These are phyloP conservation scores for Azemiops feae DNA, from an alignment of 2,113 vertebrate genomes.

Conservation along the genomic window DNA sequence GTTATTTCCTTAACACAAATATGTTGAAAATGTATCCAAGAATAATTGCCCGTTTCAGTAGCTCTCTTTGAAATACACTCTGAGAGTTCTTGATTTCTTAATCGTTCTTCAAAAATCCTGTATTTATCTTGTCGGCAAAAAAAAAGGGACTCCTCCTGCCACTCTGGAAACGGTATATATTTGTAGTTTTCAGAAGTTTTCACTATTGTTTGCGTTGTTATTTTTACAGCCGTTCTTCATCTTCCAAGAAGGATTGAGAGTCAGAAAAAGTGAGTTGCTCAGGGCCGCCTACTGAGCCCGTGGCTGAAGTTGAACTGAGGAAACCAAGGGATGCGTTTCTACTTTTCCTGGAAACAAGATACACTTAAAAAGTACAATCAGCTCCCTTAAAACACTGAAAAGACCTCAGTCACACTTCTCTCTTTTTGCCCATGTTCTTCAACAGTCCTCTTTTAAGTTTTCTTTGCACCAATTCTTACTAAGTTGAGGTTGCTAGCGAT, in stretches of 20 bases:
- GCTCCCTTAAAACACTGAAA: conserved; percentile 13
- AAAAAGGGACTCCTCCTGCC: neutral
- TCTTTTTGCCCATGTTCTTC: neutral
- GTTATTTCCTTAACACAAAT: neutral
- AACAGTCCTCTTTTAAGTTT: neutral
- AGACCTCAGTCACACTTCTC: neutral
- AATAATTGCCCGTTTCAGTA: neutral
- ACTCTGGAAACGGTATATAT: neutral
- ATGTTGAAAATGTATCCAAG: neutral
- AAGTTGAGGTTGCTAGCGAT: neutral
- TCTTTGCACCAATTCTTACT: neutral
- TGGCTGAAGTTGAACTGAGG: conserved; percentile 1
- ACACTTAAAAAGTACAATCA: neutral
- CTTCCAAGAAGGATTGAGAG: neutral
- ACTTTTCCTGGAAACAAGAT: conserved; percentile 15
- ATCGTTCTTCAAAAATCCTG: neutral
- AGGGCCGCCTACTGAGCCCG: neutral
- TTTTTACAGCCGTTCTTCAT: conserved; percentile 18
- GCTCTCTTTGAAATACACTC: neutral
- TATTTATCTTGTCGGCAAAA: neutral
- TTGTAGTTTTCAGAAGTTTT: neutral
- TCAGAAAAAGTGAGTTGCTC: neutral
- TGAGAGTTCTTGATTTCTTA: neutral
- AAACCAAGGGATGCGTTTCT: neutral
- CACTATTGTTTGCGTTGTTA: neutral